Evolutionary conservation across 2,113 vertebrate genomes (phyloP).

Genomic region (Carassius auratus): DNA sequence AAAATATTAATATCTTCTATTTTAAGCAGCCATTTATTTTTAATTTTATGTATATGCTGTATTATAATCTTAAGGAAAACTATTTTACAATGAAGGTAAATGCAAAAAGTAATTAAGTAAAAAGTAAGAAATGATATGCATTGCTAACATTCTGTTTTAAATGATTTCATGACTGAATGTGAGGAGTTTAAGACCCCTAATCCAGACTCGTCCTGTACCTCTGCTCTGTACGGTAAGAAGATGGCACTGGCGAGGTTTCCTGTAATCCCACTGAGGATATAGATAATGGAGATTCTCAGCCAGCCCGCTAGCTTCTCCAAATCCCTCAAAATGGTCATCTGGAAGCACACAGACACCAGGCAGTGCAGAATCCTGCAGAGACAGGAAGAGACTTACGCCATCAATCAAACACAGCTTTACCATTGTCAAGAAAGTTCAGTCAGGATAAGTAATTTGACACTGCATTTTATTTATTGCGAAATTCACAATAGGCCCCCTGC

Average conservation of each 20-base stretch:
- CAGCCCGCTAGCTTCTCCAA: conserved; percentile 97
- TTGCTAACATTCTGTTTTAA: background rate
- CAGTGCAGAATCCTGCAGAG: conserved; percentile 93
- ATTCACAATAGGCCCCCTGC: background rate
- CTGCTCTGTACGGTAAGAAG: conserved; percentile 96
- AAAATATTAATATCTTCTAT: background rate
- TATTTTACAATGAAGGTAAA: background rate
- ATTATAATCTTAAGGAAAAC: no score
- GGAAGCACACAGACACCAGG: conserved; percentile 94
- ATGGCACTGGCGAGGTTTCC: conserved; percentile 97
- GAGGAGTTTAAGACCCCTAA: conserved; percentile 82
- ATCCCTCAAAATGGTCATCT: conserved; percentile 98
- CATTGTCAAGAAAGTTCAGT: conserved; percentile 62
- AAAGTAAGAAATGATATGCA: background rate
- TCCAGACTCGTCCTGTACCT: conserved; percentile 89
- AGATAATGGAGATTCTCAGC: conserved; percentile 98
- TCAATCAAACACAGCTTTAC: conserved; percentile 3
- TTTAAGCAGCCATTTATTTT: no score
- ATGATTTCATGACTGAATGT: background rate
- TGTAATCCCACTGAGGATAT: conserved; percentile 95
- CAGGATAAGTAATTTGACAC: background rate
- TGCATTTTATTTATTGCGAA: background rate
- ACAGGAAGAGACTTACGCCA: conserved; percentile 62
- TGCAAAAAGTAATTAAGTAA: no score
- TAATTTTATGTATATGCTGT: no score